Conservation (phyloP, 1,140 invertebrate species). For the Drosophila truncata region DNA sequence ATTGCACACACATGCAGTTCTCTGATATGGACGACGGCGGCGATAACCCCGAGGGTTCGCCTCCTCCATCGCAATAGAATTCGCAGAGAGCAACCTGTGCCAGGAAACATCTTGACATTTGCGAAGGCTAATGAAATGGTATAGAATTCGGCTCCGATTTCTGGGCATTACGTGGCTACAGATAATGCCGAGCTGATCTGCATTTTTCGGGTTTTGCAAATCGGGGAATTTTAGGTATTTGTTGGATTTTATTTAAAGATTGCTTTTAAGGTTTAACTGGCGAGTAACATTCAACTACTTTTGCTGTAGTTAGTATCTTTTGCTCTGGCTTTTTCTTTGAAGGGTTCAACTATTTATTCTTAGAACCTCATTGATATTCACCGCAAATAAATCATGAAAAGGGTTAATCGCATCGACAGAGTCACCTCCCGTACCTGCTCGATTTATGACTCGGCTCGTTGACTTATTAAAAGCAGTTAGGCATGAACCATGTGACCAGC, state of each 20-base stretch:
- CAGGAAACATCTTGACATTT: conserved; percentile 75
- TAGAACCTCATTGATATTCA: conserved; percentile 32
- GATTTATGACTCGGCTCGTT: conserved; percentile 66
- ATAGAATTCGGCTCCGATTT: neutral
- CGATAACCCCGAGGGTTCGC: conserved; percentile 53
- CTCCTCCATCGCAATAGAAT: conserved; percentile 51
- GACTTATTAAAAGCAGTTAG: conserved; percentile 76
- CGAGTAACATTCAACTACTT: neutral
- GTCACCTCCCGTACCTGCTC: conserved; percentile 11
- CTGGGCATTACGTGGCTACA: conserved; percentile 14
- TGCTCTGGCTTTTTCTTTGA: neutral
- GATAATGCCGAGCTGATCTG: conserved; percentile 12
- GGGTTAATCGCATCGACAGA: conserved; percentile 62
- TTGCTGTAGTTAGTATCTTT: too few relatives aligned
- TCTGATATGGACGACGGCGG: conserved; percentile 37
- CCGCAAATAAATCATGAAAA: conserved; percentile 52
- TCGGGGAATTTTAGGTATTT: too few relatives aligned
- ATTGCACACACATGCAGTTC: conserved; percentile 34
- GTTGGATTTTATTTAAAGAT: neutral
- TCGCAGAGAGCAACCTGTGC: conserved; percentile 46
- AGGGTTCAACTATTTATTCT: conserved; percentile 26
- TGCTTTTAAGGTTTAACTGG: neutral
- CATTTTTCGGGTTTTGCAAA: neutral
- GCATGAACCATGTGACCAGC: conserved; percentile 66
- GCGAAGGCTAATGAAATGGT: conserved; percentile 10